Conservation (phyloP, 2,888 invertebrate species). For the Resseliella maxima region DNA sequence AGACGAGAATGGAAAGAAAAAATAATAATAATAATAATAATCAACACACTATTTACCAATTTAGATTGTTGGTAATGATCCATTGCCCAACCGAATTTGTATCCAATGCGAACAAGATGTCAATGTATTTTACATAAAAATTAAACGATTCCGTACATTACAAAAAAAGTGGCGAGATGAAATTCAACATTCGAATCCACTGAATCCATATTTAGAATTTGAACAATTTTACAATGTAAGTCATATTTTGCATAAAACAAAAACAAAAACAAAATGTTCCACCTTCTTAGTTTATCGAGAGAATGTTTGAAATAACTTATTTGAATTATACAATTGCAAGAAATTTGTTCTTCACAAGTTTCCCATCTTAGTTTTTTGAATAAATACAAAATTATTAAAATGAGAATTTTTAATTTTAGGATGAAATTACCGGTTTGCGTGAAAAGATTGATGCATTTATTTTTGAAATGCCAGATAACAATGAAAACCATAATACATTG, state of each 20-base stretch:
- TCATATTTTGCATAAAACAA: neutral
- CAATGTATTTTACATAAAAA: constrained; percentile 20
- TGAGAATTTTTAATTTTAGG: neutral
- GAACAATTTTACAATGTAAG: constrained; percentile 18
- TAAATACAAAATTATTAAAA: neutral
- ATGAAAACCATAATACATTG: neutral
- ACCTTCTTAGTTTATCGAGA: neutral
- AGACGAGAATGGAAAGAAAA: no score
- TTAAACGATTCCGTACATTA: neutral
- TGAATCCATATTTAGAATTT: constrained; percentile 18
- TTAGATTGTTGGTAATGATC: constrained; percentile 63
- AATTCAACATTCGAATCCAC: neutral
- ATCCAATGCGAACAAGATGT: constrained; percentile 61
- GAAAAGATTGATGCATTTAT: neutral
- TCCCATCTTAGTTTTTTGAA: neutral
- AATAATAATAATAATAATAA: no score
- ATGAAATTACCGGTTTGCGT: neutral
- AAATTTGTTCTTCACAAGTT: no score
- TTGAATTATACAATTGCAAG: no score
- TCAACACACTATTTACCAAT: no score
- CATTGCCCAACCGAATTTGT: constrained; percentile 63
- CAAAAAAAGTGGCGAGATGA: constrained; percentile 54
- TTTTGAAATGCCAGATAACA: neutral
- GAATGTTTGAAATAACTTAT: neutral
- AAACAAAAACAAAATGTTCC: neutral